Evolutionary conservation across 2,797 vertebrate genomes (phyloP), one percentile per base, ranked within the genome.

Genomic region (Diglossa cyanea): DNA sequence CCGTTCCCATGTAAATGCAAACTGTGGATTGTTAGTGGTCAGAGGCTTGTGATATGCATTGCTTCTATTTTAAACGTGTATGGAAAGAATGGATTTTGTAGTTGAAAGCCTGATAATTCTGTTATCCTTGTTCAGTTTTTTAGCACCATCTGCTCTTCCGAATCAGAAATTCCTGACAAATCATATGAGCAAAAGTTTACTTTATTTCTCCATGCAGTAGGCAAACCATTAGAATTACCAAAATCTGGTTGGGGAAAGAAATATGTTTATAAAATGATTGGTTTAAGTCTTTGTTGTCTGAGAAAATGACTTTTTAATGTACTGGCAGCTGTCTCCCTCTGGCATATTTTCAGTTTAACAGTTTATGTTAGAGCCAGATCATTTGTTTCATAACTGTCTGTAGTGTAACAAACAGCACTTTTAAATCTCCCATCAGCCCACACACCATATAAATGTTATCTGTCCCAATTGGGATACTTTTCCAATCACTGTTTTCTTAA

Each of bases 231-330:
- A 97, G 82, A 96, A 93, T 96, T 97, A 97, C 28, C 42, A 93
- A 97, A 97, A 97, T 97, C 97, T 97, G 97, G 87, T 97, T 97
- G 95, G 97, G 90, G 90, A 95, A 98, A 98, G 96, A 97, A 97
- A 97, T 97, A 97, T 96, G 95, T 97, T 97, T 93, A 95, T 97
- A 97, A 97, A 97, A 95, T 97, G 84, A 97, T 97, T 97, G 96
- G 95, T 96, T 97, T 96, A 85, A 97, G 96, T 97, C 96, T 83
- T 95, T 96, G 95, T 97, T 97, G 94, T 96, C 92, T 96, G 94
- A 95, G 95, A 96, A 98, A 97, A 97, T 97, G 60, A 95, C 95
- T 97, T 98, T 97, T 97, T 97, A 97, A 98, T 97, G 95, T 96
- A 95, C 93, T 98, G 97, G 96, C 97, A 98, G 97, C 97, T 97